Evolutionary conservation across 1,140 invertebrate genomes (phyloP).

Genomic region (Papilio xuthus): DNA sequence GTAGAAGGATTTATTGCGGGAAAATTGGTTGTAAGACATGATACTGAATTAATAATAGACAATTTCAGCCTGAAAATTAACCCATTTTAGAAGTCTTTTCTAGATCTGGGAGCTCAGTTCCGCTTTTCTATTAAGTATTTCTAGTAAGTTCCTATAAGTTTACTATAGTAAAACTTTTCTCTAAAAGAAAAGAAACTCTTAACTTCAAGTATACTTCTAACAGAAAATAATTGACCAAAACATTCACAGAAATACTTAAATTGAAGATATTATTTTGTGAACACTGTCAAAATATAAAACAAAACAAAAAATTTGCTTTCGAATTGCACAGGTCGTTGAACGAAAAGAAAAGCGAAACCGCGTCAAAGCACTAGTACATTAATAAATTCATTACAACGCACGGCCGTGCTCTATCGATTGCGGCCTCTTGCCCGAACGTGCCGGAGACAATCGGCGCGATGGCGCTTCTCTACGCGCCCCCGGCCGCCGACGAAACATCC

Average conservation of each 20-base stretch:
- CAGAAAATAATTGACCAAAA: not conserved
- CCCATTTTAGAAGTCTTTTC: not conserved
- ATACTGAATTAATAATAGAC: not conserved
- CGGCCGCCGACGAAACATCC: conserved; percentile 47
- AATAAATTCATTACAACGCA: conserved; percentile 81
- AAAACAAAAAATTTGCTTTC: conserved; percentile 7
- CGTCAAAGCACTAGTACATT: conserved; percentile 61
- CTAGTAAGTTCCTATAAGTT: too few species aligned
- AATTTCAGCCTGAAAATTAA: not conserved
- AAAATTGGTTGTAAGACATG: not conserved
- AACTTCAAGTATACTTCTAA: too few species aligned
- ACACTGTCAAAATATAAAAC: not conserved
- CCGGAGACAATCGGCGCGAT: conserved; percentile 78
- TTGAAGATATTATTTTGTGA: not conserved
- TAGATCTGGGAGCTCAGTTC: too few species aligned
- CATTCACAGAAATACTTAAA: not conserved
- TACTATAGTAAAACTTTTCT: too few species aligned
- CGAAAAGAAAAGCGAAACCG: conserved; percentile 53
- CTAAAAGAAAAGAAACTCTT: too few species aligned
- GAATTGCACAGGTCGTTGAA: conserved; percentile 5
- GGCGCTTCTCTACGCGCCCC: conserved; percentile 77
- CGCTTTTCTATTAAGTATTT: too few species aligned
- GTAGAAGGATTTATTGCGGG: conserved; percentile 46
- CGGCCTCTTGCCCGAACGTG: conserved; percentile 78
- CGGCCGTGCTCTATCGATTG: conserved; percentile 80